Conservation (phyloP, 2,888 invertebrate species). For the Chrysolina americana region DNA sequence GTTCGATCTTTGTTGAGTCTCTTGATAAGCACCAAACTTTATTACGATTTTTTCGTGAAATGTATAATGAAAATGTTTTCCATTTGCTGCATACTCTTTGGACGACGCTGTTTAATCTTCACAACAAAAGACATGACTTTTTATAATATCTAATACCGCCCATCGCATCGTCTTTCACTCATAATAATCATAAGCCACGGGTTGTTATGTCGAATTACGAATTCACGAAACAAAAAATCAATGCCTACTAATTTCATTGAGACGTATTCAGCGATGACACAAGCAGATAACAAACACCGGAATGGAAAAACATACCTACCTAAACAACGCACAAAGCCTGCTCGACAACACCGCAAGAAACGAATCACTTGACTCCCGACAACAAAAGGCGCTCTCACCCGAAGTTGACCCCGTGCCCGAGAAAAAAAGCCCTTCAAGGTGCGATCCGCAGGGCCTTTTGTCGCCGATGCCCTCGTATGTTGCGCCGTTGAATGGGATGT, state of each 20-base stretch:
- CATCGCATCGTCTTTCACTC: too few relatives aligned
- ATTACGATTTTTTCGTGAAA: too few relatives aligned
- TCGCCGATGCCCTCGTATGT: conserved; percentile 41
- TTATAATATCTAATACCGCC: too few relatives aligned
- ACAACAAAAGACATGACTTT: too few relatives aligned
- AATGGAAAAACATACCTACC: conserved; percentile 31
- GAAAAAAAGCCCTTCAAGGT: conserved; percentile 40
- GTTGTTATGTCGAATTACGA: too few relatives aligned
- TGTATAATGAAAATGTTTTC: too few relatives aligned
- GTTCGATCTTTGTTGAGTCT: too few relatives aligned
- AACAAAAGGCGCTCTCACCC: conserved; percentile 54
- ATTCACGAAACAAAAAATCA: neutral
- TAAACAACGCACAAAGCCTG: conserved; percentile 40
- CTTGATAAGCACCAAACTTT: too few relatives aligned
- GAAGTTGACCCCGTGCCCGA: conserved; percentile 53
- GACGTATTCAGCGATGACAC: conserved; percentile 54
- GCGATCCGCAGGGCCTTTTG: conserved; percentile 43
- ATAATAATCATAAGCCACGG: too few relatives aligned
- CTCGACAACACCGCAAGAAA: conserved; percentile 56
- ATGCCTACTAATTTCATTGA: conserved; percentile 43
- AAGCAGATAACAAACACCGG: conserved; percentile 49
- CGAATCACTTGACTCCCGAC: conserved; percentile 63
- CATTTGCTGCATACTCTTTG: too few relatives aligned
- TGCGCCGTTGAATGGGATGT: conserved; percentile 60
- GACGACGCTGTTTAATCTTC: too few relatives aligned